Evolutionary conservation across 2,113 vertebrate species (phyloP), one percentile per base, ranked within the genome.

Genomic region (Hystrix cristata): DNA sequence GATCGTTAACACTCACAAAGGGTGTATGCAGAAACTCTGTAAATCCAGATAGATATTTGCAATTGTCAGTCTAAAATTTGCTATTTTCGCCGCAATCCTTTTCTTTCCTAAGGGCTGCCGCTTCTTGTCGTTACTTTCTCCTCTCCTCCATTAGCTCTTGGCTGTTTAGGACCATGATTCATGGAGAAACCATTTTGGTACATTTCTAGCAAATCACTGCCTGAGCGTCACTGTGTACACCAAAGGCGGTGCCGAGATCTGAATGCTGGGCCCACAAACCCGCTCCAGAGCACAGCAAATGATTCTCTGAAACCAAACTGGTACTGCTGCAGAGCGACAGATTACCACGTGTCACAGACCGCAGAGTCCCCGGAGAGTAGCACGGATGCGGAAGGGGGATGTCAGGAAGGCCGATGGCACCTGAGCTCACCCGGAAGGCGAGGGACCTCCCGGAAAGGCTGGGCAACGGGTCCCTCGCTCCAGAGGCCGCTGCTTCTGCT

Each of bases 321-420:
- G 95, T 95, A 90, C 93, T 87, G 92, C 95, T 97, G 83, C 80
- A 90, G 96, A 97, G 92, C 97, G 96, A 97, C 96, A 97, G 95
- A 97, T 96, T 87, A 95, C 92, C 90, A 34, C 0, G 21, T 96
- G 96, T 95, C 90, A 62, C 3, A 67, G 92, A 95, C 92, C 92
- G 87, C 87, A 69, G 76, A 64, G 46, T 95, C 96, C 92, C 87
- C 51, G 34, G 87, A 65, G 87, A 87, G 81, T 38, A 83, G 90
- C 31, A 48, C 76, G 38, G 12, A 38, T 0, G 0, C 27, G 65
- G 53, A 67, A 62, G 14, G 15, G n/a, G 16, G 9, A 18, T 14
- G 69, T 62, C 1, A 18, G 14, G 85, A 92, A 86, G 89, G 84
- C 64, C 95, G 90, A 93, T 88, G 90, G 88, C 0, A 0, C 62